Base-by-base conservation (phyloP, 2,797 vertebrate species). In the Dendrocincla tyrannina region DNA sequence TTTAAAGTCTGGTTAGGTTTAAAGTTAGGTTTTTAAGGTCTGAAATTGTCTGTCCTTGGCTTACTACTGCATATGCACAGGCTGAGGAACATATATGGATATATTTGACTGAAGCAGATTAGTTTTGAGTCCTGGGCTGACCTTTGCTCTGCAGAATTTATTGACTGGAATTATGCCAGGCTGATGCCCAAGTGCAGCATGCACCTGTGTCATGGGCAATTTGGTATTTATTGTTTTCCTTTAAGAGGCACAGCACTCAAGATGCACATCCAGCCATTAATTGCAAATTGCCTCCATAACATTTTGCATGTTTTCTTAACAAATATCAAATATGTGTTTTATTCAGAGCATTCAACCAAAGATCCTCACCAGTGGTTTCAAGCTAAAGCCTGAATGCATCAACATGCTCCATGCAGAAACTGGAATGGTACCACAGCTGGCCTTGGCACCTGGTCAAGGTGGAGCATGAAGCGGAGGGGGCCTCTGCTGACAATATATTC, bases 401-500 rank as follows among this genome's bases (percentile, higher is more conserved):
- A 16, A 17, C 9, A 13, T 0, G 0, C 14, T 64, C 33, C 39
- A 22, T 11, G 55, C 50, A 52, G 50, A 2, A n/a, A 8, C 35
- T 41, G 35, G 33, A 14, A 23, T 14, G 46, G 53, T 12, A 67
- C 25, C 37, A 28, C n/a, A 9, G 27, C 24, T 53, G 64, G 5
- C 10, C n/a, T 53, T 77, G 60, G 28, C 8, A 2, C 13, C 13
- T 3, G 10, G 17, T 44, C 12, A 28, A 53, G 50, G 33, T 18
- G 27, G 66, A 88, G 17, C 22, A 33, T 0, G 0, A 25, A 41
- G 56, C 22, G 59, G 42, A 56, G 50, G 23, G 55, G 32, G 6
- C 9, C 13, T 44, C 15, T 67, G 49, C 23, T 59, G n/a, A 41
- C 28, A 22, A 0, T 3, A 7, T 0, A 0, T 1, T 60, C 41